Base-by-base conservation (phyloP, 1,140 invertebrate species). In the Solenopsis fugax region DNA sequence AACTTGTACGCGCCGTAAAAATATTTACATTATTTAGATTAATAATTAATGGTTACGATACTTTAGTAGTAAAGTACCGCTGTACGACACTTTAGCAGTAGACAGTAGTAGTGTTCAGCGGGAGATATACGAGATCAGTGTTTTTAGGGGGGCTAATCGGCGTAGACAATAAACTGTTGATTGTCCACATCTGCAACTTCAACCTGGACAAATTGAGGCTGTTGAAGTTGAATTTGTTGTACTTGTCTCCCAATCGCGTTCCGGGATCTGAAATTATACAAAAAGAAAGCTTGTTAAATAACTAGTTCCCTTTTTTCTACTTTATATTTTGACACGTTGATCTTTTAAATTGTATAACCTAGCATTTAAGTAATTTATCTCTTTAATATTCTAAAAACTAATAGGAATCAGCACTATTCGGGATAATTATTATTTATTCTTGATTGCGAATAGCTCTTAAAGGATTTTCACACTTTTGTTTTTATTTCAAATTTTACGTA, bases 161-260 rank as follows among this genome's bases (percentile, higher is more conserved):
- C 96, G 93, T 97, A 97, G 54, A 97, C 97, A 90, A 97, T 97
- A 91, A 97, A 97, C 91, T 96, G 96, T 92, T 96, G 96, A 92
- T 96, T 96, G 86, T 97, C 96, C 64, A 96, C 95, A 91, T 96
- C 96, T 34, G 96, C 95, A 71, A 96, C 96, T 93, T 97, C 97
- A 62, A 97, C 96, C 94, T 97, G 96, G 64, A 97, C 96, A 93
- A 96, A 97, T 91, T 97, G 96, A 80, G 96, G 96, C 89, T 96
- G 96, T 73, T 96, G 93, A 88, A 96, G 92, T 89, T 96, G 96
- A 58, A 96, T 95, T 91, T 96, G 95, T 92, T 95, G 96, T 86
- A 95, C 94, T 91, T 95, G 95, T 89, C 96, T 94, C 69, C 95
- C 95, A 92, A 96, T 96, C 58, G 96, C 94, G 90, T 96, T 96